Percentiles rank a stretch among this genome's conserved stretches.
Conservation (phyloP, 2,113 vertebrate genomes). For the Zeus faber region DNA sequence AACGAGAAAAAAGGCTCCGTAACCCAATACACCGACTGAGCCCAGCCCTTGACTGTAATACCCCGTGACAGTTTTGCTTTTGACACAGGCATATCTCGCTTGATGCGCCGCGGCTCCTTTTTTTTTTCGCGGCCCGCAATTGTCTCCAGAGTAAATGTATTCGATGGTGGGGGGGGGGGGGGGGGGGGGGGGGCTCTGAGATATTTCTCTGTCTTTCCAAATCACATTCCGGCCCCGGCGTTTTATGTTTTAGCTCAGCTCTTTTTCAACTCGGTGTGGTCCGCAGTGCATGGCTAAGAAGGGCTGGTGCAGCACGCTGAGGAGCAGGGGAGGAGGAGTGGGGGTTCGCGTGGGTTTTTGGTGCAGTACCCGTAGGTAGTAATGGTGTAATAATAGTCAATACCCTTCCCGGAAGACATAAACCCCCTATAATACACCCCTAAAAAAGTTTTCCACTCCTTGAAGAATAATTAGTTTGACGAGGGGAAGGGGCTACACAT, state of each 20-base stretch:
- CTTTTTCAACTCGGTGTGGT: conserved; percentile 20
- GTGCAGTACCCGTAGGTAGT: too few species aligned
- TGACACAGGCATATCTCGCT: conserved; percentile 38
- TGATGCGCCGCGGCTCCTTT: conserved; percentile 37
- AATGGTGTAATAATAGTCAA: too few species aligned
- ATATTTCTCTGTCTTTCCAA: conserved; percentile 46
- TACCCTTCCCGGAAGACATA: too few species aligned
- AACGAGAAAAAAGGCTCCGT: conserved; percentile 44
- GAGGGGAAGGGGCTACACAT: too few species aligned
- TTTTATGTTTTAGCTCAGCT: conserved; percentile 30
- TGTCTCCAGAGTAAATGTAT: conserved; percentile 45
- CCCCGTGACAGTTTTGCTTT: conserved; percentile 39
- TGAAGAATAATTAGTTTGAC: too few species aligned
- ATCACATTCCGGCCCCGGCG: conserved; percentile 25
- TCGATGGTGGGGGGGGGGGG: background rate
- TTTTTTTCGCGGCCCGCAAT: conserved; percentile 39
- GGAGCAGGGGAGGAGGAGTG: too few species aligned
- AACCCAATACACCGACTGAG: conserved; percentile 48
- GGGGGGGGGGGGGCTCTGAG: conserved; percentile 10
- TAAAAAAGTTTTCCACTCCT: too few species aligned
- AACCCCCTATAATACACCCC: too few species aligned
- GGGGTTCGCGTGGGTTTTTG: too few species aligned
- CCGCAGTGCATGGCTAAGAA: conserved; percentile 40
- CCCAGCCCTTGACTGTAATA: conserved; percentile 48
- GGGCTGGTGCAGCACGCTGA: too few species aligned